Conservation (phyloP, 2,113 vertebrate genomes). For the Solenodon paradoxus region DNA sequence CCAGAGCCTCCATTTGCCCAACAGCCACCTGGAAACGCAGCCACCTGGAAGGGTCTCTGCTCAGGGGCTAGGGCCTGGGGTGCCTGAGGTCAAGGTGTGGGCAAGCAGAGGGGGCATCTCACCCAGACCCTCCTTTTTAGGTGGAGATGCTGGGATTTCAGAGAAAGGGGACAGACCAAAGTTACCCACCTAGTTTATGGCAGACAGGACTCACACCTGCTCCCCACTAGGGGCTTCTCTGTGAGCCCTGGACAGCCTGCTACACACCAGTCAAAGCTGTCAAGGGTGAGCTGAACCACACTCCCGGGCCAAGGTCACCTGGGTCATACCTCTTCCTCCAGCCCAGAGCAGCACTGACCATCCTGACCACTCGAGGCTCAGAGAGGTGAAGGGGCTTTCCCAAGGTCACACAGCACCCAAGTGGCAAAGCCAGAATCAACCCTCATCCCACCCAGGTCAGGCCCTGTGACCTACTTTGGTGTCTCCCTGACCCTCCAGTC, state of each 20-base stretch:
- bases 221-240: neutral
- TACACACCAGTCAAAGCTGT: neutral
- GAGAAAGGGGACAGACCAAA: neutral
- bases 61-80: neutral
- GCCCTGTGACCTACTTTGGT: neutral
- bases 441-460: neutral
- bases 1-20: neutral
- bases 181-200: neutral
- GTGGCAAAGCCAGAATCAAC: no score
- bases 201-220: no score
- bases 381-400: no score
- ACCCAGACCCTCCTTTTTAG: neutral
- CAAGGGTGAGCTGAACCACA: neutral
- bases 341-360: neutral
- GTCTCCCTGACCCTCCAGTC: neutral
- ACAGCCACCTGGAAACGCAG: neutral
- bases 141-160: neutral
- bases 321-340: neutral
- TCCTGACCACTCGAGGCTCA: neutral
- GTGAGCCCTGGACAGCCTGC: no score
- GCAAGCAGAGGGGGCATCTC: neutral
- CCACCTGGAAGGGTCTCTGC: no score
- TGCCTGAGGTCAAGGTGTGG: neutral
- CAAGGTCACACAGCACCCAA: no score
- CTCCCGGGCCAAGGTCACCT: neutral